Conservation (phyloP, 2,113 vertebrate genomes). For the Oreochromis niloticus region DNA sequence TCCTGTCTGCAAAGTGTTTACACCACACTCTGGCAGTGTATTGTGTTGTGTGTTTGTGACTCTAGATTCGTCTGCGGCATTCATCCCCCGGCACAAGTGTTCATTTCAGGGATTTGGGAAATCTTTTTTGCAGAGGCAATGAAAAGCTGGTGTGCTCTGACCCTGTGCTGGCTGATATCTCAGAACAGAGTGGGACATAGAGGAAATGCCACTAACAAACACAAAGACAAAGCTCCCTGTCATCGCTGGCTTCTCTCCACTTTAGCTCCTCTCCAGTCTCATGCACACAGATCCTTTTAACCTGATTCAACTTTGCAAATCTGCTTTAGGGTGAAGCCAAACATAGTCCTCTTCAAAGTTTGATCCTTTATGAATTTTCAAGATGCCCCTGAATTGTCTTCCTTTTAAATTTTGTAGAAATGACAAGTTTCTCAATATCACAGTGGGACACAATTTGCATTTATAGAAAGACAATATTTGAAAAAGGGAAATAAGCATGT, state of each 20-base stretch:
- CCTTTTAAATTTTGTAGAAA: conserved; percentile 19
- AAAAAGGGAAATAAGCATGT: not conserved
- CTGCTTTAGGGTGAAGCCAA: conserved; percentile 17
- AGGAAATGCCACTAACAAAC: not conserved
- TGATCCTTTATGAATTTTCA: conserved; percentile 11
- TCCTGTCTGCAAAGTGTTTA: not conserved
- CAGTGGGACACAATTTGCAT: not conserved
- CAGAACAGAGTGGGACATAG: conserved; percentile 20
- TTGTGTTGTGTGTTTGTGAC: not conserved
- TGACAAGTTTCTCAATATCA: conserved; percentile 15
- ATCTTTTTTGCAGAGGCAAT: conserved; percentile 28
- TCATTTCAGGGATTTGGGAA: conserved; percentile 58
- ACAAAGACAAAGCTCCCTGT: conserved; percentile 28
- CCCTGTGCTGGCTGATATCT: conserved; percentile 44
- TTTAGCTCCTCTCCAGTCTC: not conserved
- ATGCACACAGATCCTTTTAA: conserved; percentile 1
- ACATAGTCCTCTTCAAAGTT: not conserved
- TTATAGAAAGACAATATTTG: conserved; percentile 7
- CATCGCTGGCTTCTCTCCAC: not conserved
- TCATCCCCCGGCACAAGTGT: conserved; percentile 24
- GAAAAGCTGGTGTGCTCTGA: conserved; percentile 26
- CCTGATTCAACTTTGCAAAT: conserved; percentile 22
- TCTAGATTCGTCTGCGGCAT: not conserved
- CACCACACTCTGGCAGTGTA: not conserved
- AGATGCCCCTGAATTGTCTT: not conserved